These are phyloP conservation scores for Smithornis capensis DNA, from an alignment of 2,113 vertebrate genomes.

Conservation along the genomic window DNA sequence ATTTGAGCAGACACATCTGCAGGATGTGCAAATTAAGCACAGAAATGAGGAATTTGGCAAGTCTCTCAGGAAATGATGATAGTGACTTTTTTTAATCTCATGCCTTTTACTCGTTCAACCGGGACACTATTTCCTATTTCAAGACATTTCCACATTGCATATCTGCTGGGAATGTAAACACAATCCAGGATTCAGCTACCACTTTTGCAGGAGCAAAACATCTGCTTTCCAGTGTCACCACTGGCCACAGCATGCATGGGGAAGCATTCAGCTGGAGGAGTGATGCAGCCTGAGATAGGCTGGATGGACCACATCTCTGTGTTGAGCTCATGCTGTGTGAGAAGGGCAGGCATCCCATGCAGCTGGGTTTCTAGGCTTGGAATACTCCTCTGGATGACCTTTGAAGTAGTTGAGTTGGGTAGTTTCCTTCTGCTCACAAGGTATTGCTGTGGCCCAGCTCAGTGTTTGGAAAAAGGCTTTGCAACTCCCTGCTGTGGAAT, in stretches of 20 bases:
- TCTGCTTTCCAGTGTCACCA: neutral
- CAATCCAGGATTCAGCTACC: neutral
- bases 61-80: constrained; percentile 60
- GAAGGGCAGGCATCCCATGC: neutral
- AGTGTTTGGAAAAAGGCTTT: neutral
- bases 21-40: constrained; percentile 58
- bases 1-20: constrained; percentile 47
- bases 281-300: neutral
- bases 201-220: constrained; percentile 29
- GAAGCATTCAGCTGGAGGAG: neutral
- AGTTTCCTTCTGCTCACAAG: neutral
- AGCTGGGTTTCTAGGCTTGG: neutral
- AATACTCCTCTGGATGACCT: neutral
- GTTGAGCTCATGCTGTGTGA: neutral
- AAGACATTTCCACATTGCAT: constrained; percentile 24
- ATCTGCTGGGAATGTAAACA: constrained; percentile 46
- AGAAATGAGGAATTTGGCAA: constrained; percentile 57
- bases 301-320: neutral
- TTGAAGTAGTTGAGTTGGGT: fast-evolving
- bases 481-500: neutral
- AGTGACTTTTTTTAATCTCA: constrained; percentile 18
- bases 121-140: constrained; percentile 64
- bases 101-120: constrained; percentile 38
- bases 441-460: neutral
- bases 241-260: fast-evolving